Conservation (phyloP, 2,888 invertebrate species). For the Nemapogon koenigi region DNA sequence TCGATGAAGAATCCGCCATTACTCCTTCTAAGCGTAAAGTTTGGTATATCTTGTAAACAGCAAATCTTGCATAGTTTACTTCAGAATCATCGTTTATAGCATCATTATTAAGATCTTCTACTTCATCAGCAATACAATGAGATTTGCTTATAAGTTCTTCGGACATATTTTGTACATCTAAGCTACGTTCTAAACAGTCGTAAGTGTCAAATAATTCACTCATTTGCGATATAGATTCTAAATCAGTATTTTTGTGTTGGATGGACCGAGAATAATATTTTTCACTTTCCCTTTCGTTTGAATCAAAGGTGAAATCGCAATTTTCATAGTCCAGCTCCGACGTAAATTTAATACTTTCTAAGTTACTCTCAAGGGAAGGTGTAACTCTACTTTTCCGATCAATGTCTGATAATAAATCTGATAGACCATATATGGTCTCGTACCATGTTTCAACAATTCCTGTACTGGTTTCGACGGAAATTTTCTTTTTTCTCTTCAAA, state of each 20-base stretch:
- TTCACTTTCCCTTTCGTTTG: no score
- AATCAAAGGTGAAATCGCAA: not conserved
- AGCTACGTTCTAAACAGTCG: no score
- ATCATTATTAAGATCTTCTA: conserved; percentile 24
- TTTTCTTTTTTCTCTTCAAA: conserved; percentile 27
- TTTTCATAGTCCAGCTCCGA: conserved; percentile 7
- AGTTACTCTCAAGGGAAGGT: not conserved
- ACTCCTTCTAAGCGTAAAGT: conserved; percentile 30
- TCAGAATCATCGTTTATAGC: conserved; percentile 28
- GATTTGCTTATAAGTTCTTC: conserved; percentile 39
- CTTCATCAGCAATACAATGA: conserved; percentile 20
- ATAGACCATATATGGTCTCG: conserved; percentile 45
- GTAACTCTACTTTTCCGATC: not conserved
- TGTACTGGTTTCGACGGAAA: not conserved
- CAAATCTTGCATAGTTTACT: conserved; percentile 38
- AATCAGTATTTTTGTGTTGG: no score
- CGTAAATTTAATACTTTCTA: conserved; percentile 12
- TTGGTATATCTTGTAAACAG: conserved; percentile 40
- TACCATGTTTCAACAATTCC: conserved; percentile 28
- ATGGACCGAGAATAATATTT: no score
- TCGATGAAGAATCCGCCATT: conserved; percentile 45
- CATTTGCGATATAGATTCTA: no score
- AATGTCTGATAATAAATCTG: conserved; percentile 23
- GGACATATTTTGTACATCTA: not conserved
- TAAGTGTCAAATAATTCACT: no score